A percentile compares a stretch with the other conserved stretches of the same genome.
Conservation (phyloP, 92 coral and sea anemone species). For the Porites cylindrica region DNA sequence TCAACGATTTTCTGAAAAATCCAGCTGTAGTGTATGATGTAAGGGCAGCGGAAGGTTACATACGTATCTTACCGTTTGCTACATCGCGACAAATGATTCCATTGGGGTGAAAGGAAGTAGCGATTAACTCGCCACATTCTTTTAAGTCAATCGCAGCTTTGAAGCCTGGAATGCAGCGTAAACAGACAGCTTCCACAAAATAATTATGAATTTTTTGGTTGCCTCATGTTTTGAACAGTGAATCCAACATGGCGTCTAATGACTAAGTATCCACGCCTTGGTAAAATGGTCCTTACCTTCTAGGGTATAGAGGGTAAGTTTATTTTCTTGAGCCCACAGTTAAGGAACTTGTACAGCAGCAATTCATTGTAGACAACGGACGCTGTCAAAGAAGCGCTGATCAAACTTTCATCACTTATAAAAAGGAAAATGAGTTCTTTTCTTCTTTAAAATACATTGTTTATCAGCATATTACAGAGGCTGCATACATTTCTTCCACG, state of each 20-base stretch:
- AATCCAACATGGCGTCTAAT: slow-evolving; percentile 6
- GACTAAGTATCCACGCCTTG: slow-evolving; percentile 46
- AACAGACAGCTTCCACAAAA: not conserved
- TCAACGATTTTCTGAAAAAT: not conserved
- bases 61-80: slow-evolving; percentile 14
- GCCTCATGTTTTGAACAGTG: not conserved
- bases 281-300: too few species aligned
- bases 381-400: slow-evolving; percentile 14
- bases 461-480: not conserved
- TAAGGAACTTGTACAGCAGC: slow-evolving; percentile 6
- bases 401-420: not conserved
- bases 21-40: not conserved
- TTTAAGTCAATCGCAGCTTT: not conserved
- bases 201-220: not conserved
- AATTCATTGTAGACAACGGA: slow-evolving; percentile 47
- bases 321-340: slow-evolving; percentile 18
- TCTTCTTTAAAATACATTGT: not conserved
- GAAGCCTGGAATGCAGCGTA: not conserved
- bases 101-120: slow-evolving; percentile 3
- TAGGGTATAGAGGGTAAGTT: too few species aligned
- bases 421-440: slow-evolving; percentile 9
- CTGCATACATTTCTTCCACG: not conserved
- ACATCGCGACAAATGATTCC: slow-evolving; percentile 27
- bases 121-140: slow-evolving; percentile 48
- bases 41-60: not conserved